Evolutionary conservation across 2,797 vertebrate genomes (phyloP).

Genomic region (Dipus sagitta): DNA sequence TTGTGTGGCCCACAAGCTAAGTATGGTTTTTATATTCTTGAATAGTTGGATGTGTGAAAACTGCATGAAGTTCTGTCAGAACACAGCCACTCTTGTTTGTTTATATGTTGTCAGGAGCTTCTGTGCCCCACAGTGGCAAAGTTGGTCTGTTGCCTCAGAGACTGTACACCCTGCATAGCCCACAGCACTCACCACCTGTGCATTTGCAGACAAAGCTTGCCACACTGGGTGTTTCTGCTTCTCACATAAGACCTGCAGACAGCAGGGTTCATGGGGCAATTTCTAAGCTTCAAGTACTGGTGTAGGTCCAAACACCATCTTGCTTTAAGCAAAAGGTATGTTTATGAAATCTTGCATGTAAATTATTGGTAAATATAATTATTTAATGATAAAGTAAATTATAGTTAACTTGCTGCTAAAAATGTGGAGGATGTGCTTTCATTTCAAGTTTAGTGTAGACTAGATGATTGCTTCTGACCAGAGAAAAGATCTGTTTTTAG

Average conservation of each 20-base stretch:
- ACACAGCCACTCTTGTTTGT: background rate
- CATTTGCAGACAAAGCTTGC: background rate
- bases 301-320: background rate
- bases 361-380: conserved; percentile 43
- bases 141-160: background rate
- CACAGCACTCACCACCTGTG: background rate
- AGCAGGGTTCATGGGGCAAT: background rate
- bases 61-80: background rate
- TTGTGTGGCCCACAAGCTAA: background rate
- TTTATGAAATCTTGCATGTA: conserved; percentile 35
- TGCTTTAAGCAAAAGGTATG: conserved; percentile 31
- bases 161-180: background rate
- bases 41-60: conserved; percentile 3
- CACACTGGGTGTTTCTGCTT: background rate
- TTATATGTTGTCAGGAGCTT: background rate
- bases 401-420: background rate
- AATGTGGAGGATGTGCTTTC: conserved; percentile 20
- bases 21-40: conserved; percentile 25
- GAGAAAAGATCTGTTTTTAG: conserved; percentile 34
- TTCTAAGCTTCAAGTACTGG: conserved; percentile 28
- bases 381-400: conserved; percentile 21
- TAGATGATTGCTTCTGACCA: conserved; percentile 32
- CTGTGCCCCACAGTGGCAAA: background rate
- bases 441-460: background rate
- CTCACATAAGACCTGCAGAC: background rate